Base-by-base conservation (phyloP, 1,140 invertebrate species). In the Magallana gigas region DNA sequence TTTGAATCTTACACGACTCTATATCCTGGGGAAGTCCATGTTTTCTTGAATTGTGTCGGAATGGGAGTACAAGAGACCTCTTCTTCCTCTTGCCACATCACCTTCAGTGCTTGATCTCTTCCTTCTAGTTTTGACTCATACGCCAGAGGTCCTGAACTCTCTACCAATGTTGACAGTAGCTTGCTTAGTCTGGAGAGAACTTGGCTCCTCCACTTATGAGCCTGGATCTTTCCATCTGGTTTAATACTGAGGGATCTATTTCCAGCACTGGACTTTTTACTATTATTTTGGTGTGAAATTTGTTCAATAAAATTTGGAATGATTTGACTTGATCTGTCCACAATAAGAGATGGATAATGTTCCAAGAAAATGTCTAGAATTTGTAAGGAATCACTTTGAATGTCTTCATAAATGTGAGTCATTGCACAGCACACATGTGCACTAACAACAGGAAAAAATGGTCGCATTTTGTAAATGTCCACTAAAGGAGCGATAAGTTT, bases 401-500 rank as follows among this genome's bases (percentile, higher is more conserved):
- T 96, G 80, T 95, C 95, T 14, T 96, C 96, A 93, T 97, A 96
- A 85, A 98, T 97, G 90, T 98, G 97, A 11, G 97, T 98, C 97
- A 98, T 98, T 1, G 97, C 97, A 95, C 97, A 98, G 57, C 96
- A 96, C 57, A 98, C 93, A 92, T 98, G 97, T 12, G 97, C 97
- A 62, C 96, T 96, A 68, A 98, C 94, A 11, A 97, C 95, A 88
- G 97, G 96, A 92, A 97, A 97, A 92, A 97, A 97, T 16, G 97
- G 97, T 16, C 91, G 83, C 3, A 96, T 91, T 86, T 96, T 95
- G 64, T 95, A 93, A 16, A 89, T 90, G 6, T 95, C 92, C 71
- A 96, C 91, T 90, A 92, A 84, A 16, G 96, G 94, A 12, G 97
- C 94, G 80, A 98, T 95, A 11, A 95, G 91, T 91, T 96, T 95